A percentile compares a stretch with the other conserved stretches of the same genome.
phyloP scores from a whole-genome alignment of 1,140 invertebrate genomes.

The Harpegnathos saltator region DNA sequence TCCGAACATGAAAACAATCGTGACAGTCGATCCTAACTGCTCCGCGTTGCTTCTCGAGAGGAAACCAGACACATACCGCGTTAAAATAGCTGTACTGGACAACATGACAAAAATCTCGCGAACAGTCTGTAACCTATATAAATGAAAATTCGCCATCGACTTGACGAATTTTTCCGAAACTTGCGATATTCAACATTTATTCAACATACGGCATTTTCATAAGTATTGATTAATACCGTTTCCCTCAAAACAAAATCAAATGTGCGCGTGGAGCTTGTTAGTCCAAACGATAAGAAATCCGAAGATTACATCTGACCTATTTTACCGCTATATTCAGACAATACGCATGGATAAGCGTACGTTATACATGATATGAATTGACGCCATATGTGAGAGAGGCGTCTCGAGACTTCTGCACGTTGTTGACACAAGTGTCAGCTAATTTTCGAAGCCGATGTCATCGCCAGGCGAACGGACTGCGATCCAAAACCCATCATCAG shows the following conservation, averaged over 20 bases:
- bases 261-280: background rate
- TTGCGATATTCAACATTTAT: background rate
- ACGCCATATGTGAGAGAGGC: background rate
- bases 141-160: slow-evolving; percentile 10
- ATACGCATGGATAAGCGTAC: no score
- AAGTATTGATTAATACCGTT: background rate
- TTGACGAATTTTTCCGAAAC: background rate
- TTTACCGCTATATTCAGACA: no score
- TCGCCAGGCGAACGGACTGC: background rate
- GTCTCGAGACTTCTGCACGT: background rate
- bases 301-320: no score
- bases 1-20: slow-evolving; percentile 75
- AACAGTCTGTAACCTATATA: no score
- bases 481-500: slow-evolving; percentile 71
- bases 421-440: background rate
- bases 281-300: background rate
- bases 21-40: slow-evolving; percentile 74
- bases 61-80: background rate
- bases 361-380: no score
- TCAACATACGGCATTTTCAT: no score
- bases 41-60: slow-evolving; percentile 49
- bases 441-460: slow-evolving; percentile 36
- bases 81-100: slow-evolving; percentile 13
- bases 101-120: background rate
- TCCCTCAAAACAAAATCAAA: slow-evolving; percentile 15